A percentile compares a stretch with the other conserved stretches of the same genome.
phyloP scores from a whole-genome alignment of 2,888 invertebrate genomes.

The Chaetoderma sp. region DNA sequence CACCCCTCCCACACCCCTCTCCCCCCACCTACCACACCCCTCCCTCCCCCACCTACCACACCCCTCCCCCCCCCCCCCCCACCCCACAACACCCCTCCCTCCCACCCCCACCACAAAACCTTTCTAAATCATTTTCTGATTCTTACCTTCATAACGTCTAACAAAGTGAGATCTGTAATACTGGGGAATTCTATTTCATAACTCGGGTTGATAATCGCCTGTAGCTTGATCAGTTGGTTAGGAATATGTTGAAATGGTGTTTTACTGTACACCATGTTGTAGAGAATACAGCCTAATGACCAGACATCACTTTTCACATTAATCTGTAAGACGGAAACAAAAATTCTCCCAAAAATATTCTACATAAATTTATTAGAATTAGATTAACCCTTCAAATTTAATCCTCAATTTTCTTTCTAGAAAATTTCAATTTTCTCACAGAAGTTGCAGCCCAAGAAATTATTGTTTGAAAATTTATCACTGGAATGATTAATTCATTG shows the following conservation, averaged over 20 bases:
- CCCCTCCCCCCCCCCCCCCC: too few relatives aligned
- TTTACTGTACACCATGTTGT: constrained; percentile 88
- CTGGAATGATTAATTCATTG: too few relatives aligned
- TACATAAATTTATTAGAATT: neutral
- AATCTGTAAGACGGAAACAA: constrained; percentile 74
- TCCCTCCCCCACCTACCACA: too few relatives aligned
- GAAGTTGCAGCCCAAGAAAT: too few relatives aligned
- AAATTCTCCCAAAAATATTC: neutral
- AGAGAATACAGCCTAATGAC: constrained; percentile 97
- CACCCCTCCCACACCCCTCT: too few relatives aligned
- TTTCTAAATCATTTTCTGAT: too few relatives aligned
- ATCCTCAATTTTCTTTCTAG: neutral
- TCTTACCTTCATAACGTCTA: constrained; percentile 60
- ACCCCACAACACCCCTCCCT: too few relatives aligned
- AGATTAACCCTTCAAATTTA: neutral
- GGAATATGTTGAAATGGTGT: constrained; percentile 91
- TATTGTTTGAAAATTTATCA: too few relatives aligned
- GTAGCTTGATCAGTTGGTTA: constrained; percentile 80
- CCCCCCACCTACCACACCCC: too few relatives aligned
- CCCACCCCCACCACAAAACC: too few relatives aligned
- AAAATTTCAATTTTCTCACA: too few relatives aligned
- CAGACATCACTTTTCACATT: constrained; percentile 95
- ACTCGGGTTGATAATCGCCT: constrained; percentile 82
- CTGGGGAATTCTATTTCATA: constrained; percentile 81
- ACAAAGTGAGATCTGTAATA: constrained; percentile 64